These are phyloP conservation scores for Urocitellus parryii DNA, from an alignment of 2,113 vertebrate species.

Conservation along the genomic window DNA sequence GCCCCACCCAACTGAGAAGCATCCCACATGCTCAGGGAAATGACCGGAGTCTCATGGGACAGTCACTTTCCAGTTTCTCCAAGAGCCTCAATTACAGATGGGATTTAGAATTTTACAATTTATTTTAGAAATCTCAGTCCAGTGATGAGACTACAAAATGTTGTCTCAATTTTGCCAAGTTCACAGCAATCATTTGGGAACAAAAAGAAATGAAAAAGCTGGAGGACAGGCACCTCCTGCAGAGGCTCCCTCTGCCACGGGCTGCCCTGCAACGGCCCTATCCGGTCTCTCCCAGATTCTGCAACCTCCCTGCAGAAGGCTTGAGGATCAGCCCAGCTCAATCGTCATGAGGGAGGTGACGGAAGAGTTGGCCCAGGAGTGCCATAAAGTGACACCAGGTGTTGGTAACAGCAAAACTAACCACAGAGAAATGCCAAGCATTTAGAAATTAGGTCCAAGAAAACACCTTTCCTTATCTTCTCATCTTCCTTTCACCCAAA, in stretches of 20 bases:
- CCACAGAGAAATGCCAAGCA: not conserved
- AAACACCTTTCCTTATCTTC: not conserved
- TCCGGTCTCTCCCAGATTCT: not conserved
- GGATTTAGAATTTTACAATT: not conserved
- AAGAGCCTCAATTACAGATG: not conserved
- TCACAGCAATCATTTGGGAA: not conserved
- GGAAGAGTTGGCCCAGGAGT: not conserved
- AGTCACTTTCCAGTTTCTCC: not conserved
- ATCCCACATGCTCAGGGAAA: not conserved
- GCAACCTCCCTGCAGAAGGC: not conserved
- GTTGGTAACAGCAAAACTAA: not conserved
- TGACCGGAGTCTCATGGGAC: too few relatives aligned
- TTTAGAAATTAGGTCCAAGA: not conserved
- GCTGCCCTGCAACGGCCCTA: not conserved
- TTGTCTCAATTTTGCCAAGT: not conserved
- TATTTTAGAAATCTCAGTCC: not conserved
- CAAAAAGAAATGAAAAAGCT: not conserved
- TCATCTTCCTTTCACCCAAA: not conserved
- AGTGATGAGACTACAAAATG: not conserved
- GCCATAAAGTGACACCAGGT: too few relatives aligned
- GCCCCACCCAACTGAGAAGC: not conserved
- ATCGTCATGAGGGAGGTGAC: fast-evolving
- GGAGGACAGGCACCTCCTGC: not conserved
- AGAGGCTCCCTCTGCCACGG: not conserved
- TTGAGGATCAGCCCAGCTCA: not conserved